Evolutionary conservation across 30 jellyfish, hydroid and myxozoan genomes (phyloP).

Genomic region (Sanderia malayensis): DNA sequence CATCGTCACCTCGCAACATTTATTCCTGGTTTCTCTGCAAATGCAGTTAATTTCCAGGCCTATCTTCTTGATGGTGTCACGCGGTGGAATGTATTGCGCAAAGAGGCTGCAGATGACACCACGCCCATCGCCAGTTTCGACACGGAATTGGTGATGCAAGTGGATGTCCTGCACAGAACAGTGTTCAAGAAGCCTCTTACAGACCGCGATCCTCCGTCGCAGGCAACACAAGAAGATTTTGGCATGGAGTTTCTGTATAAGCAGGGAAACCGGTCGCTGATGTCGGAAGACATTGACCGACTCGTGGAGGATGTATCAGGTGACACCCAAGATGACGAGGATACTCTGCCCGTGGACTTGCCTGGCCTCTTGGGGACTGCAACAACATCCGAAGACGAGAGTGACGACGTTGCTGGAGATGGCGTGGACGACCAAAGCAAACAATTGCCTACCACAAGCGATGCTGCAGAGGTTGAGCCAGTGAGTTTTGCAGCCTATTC

Average conservation of each 20-base stretch:
- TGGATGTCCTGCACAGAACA: background rate
- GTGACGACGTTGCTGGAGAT: slow-evolving; percentile 7
- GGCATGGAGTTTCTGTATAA: slow-evolving; percentile 42
- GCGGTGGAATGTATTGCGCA: slow-evolving; percentile 29
- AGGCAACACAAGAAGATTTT: slow-evolving; percentile 9
- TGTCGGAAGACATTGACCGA: background rate
- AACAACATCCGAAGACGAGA: background rate
- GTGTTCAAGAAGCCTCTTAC: background rate
- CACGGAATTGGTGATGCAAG: background rate
- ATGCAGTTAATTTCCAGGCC: slow-evolving; percentile 52
- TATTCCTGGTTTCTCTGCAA: slow-evolving; percentile 36
- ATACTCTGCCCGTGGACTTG: slow-evolving; percentile 7
- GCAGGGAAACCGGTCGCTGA: background rate
- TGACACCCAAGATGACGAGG: slow-evolving; percentile 19
- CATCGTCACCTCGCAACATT: slow-evolving; percentile 16
- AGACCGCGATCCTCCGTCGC: slow-evolving; percentile 2
- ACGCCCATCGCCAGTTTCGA: background rate
- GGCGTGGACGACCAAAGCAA: background rate
- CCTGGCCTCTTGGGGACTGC: background rate
- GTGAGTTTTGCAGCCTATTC: background rate
- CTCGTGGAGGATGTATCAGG: slow-evolving; percentile 9
- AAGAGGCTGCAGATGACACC: slow-evolving; percentile 13
- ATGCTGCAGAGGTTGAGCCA: background rate
- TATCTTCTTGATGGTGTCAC: slow-evolving; percentile 30
- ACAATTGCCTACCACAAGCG: background rate